These are phyloP conservation scores for Tachyglossus aculeatus DNA, from an alignment of 2,797 vertebrate genomes.

Conservation along the genomic window DNA sequence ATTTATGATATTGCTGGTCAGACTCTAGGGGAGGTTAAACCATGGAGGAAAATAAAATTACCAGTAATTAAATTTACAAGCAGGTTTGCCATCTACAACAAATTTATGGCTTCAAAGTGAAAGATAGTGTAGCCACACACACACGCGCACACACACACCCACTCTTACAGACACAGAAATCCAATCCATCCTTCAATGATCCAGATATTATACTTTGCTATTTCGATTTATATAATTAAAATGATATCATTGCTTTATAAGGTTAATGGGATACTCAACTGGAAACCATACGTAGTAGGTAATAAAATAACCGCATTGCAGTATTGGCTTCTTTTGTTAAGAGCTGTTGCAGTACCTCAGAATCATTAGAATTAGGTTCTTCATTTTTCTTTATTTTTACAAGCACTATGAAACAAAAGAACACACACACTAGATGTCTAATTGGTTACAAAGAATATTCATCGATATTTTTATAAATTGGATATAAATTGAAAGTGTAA, in stretches of 20 bases:
- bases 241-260: conserved; percentile 63
- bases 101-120: conserved; percentile 73
- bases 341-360: conserved; percentile 59
- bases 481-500: background rate
- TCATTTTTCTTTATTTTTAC: conserved; percentile 34
- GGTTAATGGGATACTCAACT: conserved; percentile 67
- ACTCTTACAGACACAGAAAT: too few species aligned
- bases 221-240: conserved; percentile 79
- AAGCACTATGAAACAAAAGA: conserved; percentile 1
- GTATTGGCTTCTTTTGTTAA: conserved; percentile 64
- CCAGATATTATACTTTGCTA: conserved; percentile 62
- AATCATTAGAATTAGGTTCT: conserved; percentile 51
- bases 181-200: conserved; percentile 61
- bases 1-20: conserved; percentile 75
- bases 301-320: conserved; percentile 70
- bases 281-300: conserved; percentile 53
- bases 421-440: background rate
- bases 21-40: conserved; percentile 78
- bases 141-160: too few species aligned
- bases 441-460: background rate
- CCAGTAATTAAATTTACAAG: conserved; percentile 82
- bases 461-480: background rate
- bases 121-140: conserved; percentile 61
- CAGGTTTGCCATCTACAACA: conserved; percentile 72
- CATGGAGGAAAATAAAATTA: conserved; percentile 82